Percentiles rank a stretch among this genome's conserved stretches.
These are phyloP conservation scores for Malurus elegans DNA, from an alignment of 2,113 vertebrate genomes.

Conservation along the genomic window DNA sequence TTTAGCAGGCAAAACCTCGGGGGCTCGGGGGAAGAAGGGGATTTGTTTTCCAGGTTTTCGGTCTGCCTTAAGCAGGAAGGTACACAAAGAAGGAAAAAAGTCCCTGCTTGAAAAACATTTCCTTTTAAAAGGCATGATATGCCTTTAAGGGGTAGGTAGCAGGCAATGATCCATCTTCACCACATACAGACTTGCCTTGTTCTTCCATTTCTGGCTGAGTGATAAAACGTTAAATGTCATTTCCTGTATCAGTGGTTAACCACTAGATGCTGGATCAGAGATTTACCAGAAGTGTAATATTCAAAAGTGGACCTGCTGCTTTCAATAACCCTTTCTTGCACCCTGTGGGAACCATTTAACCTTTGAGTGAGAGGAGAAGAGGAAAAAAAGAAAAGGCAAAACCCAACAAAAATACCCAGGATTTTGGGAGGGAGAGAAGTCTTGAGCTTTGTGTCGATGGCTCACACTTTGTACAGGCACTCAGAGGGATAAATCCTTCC, in stretches of 20 bases:
- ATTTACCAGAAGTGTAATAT: constrained; percentile 79
- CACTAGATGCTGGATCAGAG: constrained; percentile 76
- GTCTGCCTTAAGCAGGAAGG: background rate
- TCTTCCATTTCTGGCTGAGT: constrained; percentile 77
- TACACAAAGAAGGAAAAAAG: background rate
- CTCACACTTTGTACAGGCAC: background rate
- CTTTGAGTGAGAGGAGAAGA: background rate
- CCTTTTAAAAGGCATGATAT: constrained; percentile 29
- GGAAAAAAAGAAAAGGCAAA: background rate
- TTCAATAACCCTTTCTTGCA: constrained; percentile 72
- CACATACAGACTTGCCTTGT: constrained; percentile 73
- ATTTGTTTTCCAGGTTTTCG: constrained; percentile 22
- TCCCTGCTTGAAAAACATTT: background rate
- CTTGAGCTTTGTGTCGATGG: background rate
- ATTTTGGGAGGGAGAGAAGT: background rate
- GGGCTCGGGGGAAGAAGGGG: background rate
- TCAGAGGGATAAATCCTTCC: background rate
- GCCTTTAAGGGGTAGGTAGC: constrained; percentile 72
- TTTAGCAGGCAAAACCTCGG: background rate
- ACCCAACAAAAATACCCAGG: background rate
- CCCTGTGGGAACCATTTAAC: constrained; percentile 69
- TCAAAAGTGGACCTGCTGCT: constrained; percentile 66
- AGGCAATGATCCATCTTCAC: constrained; percentile 68
- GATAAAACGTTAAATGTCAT: constrained; percentile 80
- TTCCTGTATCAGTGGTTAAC: constrained; percentile 81